Base-by-base conservation (phyloP, 2,888 invertebrate species). In the Plemyria rubiginata region DNA sequence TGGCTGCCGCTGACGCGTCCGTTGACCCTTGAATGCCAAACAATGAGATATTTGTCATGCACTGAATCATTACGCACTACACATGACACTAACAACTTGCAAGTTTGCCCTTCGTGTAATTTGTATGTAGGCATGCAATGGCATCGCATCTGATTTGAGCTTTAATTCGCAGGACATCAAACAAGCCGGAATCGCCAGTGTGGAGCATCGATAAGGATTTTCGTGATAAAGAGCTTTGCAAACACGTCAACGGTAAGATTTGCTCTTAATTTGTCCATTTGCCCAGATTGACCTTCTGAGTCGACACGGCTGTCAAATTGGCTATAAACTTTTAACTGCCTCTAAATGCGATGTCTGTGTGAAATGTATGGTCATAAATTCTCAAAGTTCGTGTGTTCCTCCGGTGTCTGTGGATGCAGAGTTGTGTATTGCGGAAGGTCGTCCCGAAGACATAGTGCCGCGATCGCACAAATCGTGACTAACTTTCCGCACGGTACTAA, bases 401-500 rank as follows among this genome's bases (percentile, higher is more conserved):
- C 59, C 65, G 66, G 68, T 67, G 70, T 67, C 63, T 68, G 73
- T 70, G 74, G 74, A 72, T 71, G 73, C 70, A 63, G 77, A 74
- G 76, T 77, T 81, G 78, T 68, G 75, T 78, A 72, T 80, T 81
- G 79, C 77, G 81, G 82, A 88, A 90, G 89, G 86, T 86, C 85
- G 80, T 75, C 76, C 54, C 72, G 70, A 76, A 83, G 81, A 82
- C 82, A 73, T 77, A 76, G 77, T 79, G 78, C 76, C 78, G 79
- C 74, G 77, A 83, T 82, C 77, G 75, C 79, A 81, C 78, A 80
- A 80, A 83, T 80, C 79, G 80, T 88, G 89, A 90, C 87, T 90
- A 89, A 85, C 82, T 86, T 91, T 91, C 87, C 92, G 85, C 92
- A 91, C 92, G 90, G 87, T 91, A 91, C 92, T 82, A 92, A 91